A percentile compares a stretch with the other conserved stretches of the same genome.
These are phyloP conservation scores for Parasteatoda lunata DNA, from an alignment of 2,888 invertebrate species.

Conservation along the genomic window DNA sequence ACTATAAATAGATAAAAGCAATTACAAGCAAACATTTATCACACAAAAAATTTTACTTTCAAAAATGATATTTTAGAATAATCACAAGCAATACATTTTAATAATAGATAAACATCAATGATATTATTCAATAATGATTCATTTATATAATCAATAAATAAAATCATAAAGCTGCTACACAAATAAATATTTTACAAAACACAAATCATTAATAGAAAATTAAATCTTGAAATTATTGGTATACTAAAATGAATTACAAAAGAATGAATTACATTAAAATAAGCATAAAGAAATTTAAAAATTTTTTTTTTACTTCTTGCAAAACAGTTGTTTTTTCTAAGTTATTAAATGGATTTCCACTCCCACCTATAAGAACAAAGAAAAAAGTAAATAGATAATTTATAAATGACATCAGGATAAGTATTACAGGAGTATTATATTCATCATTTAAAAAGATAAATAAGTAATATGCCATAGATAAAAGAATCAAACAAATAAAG, in stretches of 20 bases:
- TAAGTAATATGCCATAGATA: not conserved
- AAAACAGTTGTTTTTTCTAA: conserved; percentile 97
- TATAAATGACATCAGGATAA: conserved; percentile 2
- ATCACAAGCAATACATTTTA: too few species aligned
- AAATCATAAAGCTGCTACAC: not conserved
- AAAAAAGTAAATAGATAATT: not conserved
- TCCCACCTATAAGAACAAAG: conserved; percentile 77
- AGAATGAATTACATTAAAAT: not conserved
- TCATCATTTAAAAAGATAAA: not conserved
- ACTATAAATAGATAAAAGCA: too few species aligned
- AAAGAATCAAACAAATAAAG: not conserved
- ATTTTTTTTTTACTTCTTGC: conserved; percentile 81
- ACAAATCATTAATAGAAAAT: not conserved
- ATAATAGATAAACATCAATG: too few species aligned
- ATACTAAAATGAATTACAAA: not conserved
- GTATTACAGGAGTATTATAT: not conserved
- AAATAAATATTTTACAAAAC: not conserved
- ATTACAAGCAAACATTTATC: too few species aligned
- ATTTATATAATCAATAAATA: not conserved
- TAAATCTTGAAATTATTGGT: not conserved
- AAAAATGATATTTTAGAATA: not conserved
- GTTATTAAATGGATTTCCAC: conserved; percentile 90
- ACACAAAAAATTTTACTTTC: not conserved
- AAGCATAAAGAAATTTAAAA: not conserved
- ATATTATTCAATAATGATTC: too few species aligned